These are phyloP conservation scores for Phaethon lepturus DNA, from an alignment of 2,113 vertebrate species.

Conservation along the genomic window DNA sequence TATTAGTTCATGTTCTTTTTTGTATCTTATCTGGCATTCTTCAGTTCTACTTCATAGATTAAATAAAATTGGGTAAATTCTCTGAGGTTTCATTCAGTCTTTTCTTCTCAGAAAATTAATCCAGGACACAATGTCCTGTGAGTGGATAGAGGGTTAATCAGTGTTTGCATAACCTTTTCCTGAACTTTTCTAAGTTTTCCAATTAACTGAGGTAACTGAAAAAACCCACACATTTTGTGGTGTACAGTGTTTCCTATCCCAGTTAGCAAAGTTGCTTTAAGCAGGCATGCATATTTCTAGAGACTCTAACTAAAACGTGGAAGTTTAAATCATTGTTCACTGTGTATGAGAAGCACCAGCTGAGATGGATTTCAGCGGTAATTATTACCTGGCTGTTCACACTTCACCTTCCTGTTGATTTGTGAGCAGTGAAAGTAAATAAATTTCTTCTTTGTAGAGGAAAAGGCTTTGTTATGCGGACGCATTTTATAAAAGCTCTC, in stretches of 20 bases:
- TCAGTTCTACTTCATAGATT: constrained; percentile 3
- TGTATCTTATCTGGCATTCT: constrained; percentile 18
- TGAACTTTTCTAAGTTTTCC: constrained; percentile 77
- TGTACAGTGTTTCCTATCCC: not conserved
- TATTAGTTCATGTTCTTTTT: not conserved
- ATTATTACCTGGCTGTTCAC: not conserved
- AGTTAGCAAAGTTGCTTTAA: not conserved
- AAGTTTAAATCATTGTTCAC: not conserved
- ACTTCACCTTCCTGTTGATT: not conserved
- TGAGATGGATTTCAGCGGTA: not conserved
- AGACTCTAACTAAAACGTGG: not conserved
- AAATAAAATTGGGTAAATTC: constrained; percentile 44
- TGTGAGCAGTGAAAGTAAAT: not conserved
- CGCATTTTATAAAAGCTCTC: not conserved
- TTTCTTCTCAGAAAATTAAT: constrained; percentile 56
- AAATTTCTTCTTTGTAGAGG: not conserved
- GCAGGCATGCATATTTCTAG: not conserved
- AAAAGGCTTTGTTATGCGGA: not conserved
- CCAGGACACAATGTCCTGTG: not conserved
- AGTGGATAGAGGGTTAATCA: constrained; percentile 55
- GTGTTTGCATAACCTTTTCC: constrained; percentile 81
- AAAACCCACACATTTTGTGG: constrained; percentile 49
- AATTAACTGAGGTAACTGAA: constrained; percentile 82
- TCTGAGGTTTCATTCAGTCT: constrained; percentile 39
- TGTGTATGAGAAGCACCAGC: not conserved